Evolutionary conservation across 2,888 invertebrate genomes (phyloP).

Genomic region (Acronicta psi): DNA sequence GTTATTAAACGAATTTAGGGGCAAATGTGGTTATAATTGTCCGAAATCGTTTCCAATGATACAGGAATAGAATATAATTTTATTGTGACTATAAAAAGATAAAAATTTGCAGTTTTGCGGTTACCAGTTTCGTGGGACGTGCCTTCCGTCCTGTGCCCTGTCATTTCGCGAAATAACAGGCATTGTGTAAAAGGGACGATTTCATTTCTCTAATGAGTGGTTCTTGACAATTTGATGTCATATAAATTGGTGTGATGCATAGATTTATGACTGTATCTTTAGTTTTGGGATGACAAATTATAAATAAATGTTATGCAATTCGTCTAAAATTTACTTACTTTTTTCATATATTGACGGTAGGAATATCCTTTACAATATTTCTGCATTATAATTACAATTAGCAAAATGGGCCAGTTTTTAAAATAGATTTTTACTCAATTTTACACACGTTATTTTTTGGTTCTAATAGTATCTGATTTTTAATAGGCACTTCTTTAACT

Average conservation of each 20-base stretch:
- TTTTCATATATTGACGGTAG: background rate
- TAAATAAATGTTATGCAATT: constrained; percentile 22
- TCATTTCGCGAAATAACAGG: constrained; percentile 69
- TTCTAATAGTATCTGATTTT: no score
- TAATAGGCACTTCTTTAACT: no score
- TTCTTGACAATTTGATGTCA: constrained; percentile 71
- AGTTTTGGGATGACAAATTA: constrained; percentile 39
- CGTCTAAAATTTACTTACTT: constrained; percentile 18
- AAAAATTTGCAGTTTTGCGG: constrained; percentile 68
- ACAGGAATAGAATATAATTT: constrained; percentile 73
- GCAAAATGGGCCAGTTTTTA: no score
- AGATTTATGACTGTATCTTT: constrained; percentile 67
- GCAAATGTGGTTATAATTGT: constrained; percentile 87
- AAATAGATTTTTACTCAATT: no score
- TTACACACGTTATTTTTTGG: no score
- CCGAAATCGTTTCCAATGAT: constrained; percentile 74
- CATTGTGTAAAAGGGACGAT: constrained; percentile 65
- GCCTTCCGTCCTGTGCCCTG: constrained; percentile 75
- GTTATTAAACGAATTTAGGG: constrained; percentile 84
- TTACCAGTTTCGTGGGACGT: constrained; percentile 67
- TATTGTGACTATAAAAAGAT: constrained; percentile 65
- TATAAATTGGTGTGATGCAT: constrained; percentile 59
- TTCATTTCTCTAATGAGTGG: constrained; percentile 77
- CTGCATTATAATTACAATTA: background rate
- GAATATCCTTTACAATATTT: background rate